Base-by-base conservation (phyloP, 2,113 vertebrate species). In the Proteles cristata region DNA sequence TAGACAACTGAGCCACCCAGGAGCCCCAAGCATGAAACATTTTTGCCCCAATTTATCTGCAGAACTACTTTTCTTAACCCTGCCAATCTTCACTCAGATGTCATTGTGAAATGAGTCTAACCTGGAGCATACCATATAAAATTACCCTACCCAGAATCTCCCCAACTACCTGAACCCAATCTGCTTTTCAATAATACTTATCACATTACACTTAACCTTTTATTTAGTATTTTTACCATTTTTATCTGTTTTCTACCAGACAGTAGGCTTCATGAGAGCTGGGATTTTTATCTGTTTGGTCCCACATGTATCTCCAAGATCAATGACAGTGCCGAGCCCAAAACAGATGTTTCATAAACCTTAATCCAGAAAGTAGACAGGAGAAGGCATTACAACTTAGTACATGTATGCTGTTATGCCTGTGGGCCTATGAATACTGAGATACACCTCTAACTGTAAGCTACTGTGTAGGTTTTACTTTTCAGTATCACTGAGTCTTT, bases 151-250 rank as follows among this genome's bases (percentile, higher is more conserved):
- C 45, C 23, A 80, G 9, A 68, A 76, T 50, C 14, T 58, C 19
- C 23, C 58, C 80, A 61, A 90, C 28, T 84, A 68, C 7, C 19
- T 43, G 16, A 74, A 45, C 1, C 4, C 39, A 66, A 23, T 28
- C 17, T 82, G 33, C 33, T 23, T 92, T 85, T 88, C 39, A 39
- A 14, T 48, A 43, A 26, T 17, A 83, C 11, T 21, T 61, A 21
- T 53, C 2, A 1, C 48, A 58, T 87, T 63, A 65, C 45, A 63
- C 7, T 26, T 83, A n/a, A 28, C 5, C 33, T 69, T 84, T 23
- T 0, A 0, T 45, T 63, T 65, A 31, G 50, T n/a, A 85, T 16
- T 10, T 25, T 19, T 53, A n/a, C 33, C 6, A 66, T 48, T 69
- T 90, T 55, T 85, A 12, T 74, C 55, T 88, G 2, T 86, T 53